Base-by-base conservation (phyloP, 2,888 invertebrate species). In the Eumerus sabulonum region DNA sequence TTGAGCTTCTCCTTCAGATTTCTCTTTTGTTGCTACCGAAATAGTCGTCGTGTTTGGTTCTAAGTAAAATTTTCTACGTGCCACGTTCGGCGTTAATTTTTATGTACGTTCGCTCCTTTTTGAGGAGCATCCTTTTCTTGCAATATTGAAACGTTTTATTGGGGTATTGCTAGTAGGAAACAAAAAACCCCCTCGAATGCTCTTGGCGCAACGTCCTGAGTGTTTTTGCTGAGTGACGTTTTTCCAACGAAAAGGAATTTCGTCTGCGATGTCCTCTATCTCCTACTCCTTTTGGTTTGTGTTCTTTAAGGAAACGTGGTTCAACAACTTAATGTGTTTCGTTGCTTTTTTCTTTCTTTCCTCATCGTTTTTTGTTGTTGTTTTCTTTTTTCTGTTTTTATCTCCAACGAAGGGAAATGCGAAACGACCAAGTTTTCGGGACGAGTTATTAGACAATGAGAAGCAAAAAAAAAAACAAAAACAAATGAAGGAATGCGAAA, bases 81-180 rank as follows among this genome's bases (percentile, higher is more conserved):
- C 57, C 72, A 72, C 72, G 76, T 67, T 67, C 72, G 72, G 72
- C 47, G 72, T 72, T 77, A 77, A 77, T 77, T 77, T 77, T 77
- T 77, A 72, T 77, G 76, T 67, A 27, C 27, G 27, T 27, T 72
- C 76, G 72, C 72, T 77, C 72, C 66, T 66, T 76, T 72, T 76
- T 76, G 60, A 71, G 19, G 71, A 60, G 54, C 76, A 76, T 76
- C 76, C 64, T 76, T 76, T 73, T 72, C 7, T 72, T 77, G 76
- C 72, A 72, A 77, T 77, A 77, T 77, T 77, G 76, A 67, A 72
- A 77, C 76, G 76, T 77, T 77, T 77, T 77, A 77, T 77, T 77
- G 72, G 72, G 76, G 76, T 72, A 72, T 72, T 51, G 56, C 76
- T 54, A 54, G 18, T 27, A 60, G 2, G 27, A 27, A n/a, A n/a